Conservation (phyloP, 1,140 invertebrate species). For the Monomorium pharaonis region DNA sequence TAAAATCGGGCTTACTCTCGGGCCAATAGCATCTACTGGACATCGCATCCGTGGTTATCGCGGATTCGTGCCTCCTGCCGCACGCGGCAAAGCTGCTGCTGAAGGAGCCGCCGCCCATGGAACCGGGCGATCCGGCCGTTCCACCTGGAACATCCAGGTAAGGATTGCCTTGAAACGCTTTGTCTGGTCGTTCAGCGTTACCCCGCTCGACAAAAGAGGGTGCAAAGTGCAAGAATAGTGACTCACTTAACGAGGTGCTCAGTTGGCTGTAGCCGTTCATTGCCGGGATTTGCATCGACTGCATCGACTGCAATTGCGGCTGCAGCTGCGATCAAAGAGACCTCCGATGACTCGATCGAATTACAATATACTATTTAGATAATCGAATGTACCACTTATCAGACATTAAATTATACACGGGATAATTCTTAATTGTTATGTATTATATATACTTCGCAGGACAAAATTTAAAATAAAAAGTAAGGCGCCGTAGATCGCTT, state of each 20-base stretch:
- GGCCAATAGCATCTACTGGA: constrained; percentile 79
- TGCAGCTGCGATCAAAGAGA: constrained; percentile 76
- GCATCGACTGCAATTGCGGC: constrained; percentile 82
- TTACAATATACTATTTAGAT: background rate
- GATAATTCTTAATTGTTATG: background rate
- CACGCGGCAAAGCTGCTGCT: constrained; percentile 76
- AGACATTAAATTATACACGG: background rate
- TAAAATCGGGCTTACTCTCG: constrained; percentile 76
- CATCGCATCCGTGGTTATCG: constrained; percentile 75
- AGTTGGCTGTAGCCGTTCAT: constrained; percentile 85
- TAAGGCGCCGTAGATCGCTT: background rate
- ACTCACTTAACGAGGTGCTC: constrained; percentile 81
- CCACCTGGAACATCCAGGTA: constrained; percentile 83
- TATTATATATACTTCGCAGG: background rate
- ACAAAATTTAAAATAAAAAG: background rate
- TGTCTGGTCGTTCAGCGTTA: constrained; percentile 76
- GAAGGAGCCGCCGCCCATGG: constrained; percentile 79
- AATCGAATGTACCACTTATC: background rate
- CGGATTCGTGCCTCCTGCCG: constrained; percentile 77
- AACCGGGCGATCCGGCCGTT: constrained; percentile 74
- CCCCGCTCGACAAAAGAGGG: constrained; percentile 14
- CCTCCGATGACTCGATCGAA: background rate
- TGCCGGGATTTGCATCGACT: constrained; percentile 83
- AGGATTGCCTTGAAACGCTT: constrained; percentile 84
- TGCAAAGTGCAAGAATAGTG: constrained; percentile 39